Evolutionary conservation across 1,140 invertebrate genomes (phyloP), one percentile per base, ranked within the genome.

Genomic region (Eulimnadia texana): DNA sequence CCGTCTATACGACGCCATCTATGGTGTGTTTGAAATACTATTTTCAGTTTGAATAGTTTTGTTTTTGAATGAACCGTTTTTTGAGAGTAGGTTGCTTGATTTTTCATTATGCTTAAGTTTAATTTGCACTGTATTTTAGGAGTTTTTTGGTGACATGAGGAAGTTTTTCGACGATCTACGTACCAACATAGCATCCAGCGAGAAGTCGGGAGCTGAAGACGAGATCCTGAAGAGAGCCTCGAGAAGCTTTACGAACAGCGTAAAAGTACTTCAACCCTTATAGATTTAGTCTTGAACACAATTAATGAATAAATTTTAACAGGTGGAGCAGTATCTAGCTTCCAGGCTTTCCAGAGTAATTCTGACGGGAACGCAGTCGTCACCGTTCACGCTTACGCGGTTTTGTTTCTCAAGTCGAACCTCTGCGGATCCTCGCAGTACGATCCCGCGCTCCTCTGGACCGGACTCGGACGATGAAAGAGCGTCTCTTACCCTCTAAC

Each of bases 101-200:
- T n/a, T n/a, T 23, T 54, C 20, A 22, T 3, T 54, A 16, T 2
- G 20, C 11, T 23, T 54, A 13, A 22, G 1, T 54, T 23, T 2
- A 53, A 54, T 16, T 33, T 19, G 20, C 11, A 13, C 16, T 58
- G 23, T 58, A 33, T 58, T 22, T 58, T 25, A 20, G 52, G n/a
- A 28, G n/a, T 58, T 58, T 58, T 58, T 58, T 29, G 55, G 55
- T 0, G 55, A 58, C 55, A 58, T 58, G 55, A 58, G 55, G 25
- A 58, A 58, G 28, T 58, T 58, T 19, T 58, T 58, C 28, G 55
- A 58, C 3, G 55, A 58, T 42, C 42, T 58, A n/a, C 20, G 55
- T 33, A 58, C 55, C 20, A 58, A 58, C 25, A 58, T 58, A 10
- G 55, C 28, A 9, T 27, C 25, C 2, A 27, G 55, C 16, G 55